phyloP scores from a whole-genome alignment of 2,797 vertebrate species.

The Silurus aristotelis region DNA sequence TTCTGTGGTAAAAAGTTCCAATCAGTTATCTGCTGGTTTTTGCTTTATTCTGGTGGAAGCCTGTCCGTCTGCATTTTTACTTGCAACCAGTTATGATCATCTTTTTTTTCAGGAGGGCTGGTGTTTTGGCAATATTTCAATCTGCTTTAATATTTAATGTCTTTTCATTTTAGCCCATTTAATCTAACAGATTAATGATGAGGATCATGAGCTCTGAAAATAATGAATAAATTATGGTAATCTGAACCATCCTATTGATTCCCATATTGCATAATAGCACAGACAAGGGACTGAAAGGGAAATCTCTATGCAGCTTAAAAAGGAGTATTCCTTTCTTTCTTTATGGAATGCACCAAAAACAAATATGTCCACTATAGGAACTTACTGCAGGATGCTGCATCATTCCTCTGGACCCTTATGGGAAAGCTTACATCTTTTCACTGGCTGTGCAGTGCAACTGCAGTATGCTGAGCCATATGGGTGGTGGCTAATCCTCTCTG shows the following conservation, averaged over 20 bases:
- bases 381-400: constrained; percentile 31
- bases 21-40: background rate
- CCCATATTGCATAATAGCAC: constrained; percentile 23
- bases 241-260: constrained; percentile 24
- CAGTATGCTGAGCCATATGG: constrained; percentile 55
- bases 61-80: background rate
- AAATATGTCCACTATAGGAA: constrained; percentile 23
- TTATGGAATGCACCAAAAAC: constrained; percentile 18
- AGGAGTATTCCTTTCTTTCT: background rate
- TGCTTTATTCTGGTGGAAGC: background rate
- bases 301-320: background rate
- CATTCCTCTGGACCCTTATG: constrained; percentile 46
- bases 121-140: constrained; percentile 11
- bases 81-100: background rate
- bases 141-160: constrained; percentile 54
- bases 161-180: constrained; percentile 40
- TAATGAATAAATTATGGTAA: constrained; percentile 38
- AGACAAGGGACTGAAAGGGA: background rate
- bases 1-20: background rate
- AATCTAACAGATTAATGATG: constrained; percentile 37
- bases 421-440: constrained; percentile 40
- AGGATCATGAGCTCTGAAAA: constrained; percentile 42
- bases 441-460: constrained; percentile 48
- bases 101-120: background rate
- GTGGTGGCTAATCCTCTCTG: constrained; percentile 56